phyloP scores from a whole-genome alignment of 2,797 vertebrate genomes.

The Lepus townsendii region DNA sequence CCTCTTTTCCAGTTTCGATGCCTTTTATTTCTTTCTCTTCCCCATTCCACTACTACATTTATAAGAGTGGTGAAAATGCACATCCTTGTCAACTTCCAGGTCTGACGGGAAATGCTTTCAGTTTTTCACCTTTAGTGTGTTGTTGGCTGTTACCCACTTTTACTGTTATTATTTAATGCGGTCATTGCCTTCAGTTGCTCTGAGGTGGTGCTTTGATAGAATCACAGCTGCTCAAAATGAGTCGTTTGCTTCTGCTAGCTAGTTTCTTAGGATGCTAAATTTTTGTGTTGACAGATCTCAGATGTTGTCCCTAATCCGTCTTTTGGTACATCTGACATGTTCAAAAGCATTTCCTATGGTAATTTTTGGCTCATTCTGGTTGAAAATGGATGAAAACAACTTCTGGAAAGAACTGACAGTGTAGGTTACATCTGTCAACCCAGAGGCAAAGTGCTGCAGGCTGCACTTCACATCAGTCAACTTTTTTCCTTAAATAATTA shows the following conservation, averaged over 20 bases:
- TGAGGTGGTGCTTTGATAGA: neutral
- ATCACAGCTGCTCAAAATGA: slow-evolving; percentile 41
- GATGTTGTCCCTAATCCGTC: neutral
- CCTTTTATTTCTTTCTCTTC: too few species aligned
- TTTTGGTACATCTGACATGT: neutral
- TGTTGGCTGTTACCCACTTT: too few species aligned
- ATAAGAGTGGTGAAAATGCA: too few species aligned
- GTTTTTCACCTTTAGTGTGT: too few species aligned
- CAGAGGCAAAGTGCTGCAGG: neutral
- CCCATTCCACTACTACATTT: too few species aligned
- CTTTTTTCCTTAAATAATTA: neutral
- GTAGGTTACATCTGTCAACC: neutral
- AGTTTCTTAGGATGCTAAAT: neutral
- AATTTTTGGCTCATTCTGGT: neutral
- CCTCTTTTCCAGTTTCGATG: too few species aligned
- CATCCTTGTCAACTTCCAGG: too few species aligned
- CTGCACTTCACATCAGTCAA: neutral
- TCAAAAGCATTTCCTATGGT: slow-evolving; percentile 8
- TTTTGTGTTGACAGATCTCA: neutral
- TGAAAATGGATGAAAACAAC: neutral
- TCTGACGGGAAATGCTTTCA: too few species aligned
- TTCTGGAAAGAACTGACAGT: neutral
- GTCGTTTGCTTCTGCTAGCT: neutral
- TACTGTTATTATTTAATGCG: neutral
- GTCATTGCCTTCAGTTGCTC: neutral